Base-by-base conservation (phyloP, 1,140 invertebrate genomes). In the Centruroides sculpturatus region DNA sequence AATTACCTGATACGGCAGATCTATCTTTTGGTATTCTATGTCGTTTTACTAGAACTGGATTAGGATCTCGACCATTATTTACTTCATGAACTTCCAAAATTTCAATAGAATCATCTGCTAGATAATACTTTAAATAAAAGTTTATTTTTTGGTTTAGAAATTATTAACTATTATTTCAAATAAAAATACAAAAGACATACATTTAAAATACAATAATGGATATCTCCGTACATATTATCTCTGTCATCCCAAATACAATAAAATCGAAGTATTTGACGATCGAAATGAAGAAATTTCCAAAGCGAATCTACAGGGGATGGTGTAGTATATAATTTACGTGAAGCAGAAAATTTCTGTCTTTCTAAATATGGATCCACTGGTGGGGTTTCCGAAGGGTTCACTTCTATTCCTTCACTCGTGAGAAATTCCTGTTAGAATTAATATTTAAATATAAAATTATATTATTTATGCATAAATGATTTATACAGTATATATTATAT, bases 101-200 rank as follows among this genome's bases (percentile, higher is more conserved):
- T 62, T 86, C 80, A 55, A 92, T 78, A 0, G 83, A 87, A 69
- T 92, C 85, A 71, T 92, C 86, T 53, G 80, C 80, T 11, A 92
- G 73, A 71, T 85, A 89, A 72, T 89, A 92, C 68, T 83, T 41
- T 41, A 71, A 59, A 89, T 52, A 71, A 77, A 57, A 47, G 81
- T 77, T 6, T 8, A 41, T 41, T 23, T 23, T 23, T 23, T 23
- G 1, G 23, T 23, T 23, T 23, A 23, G 1, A 23, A 23, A 23
- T 23, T 23, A 23, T 23, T 23, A 23, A 23, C 2, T 23, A 41
- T 8, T 5, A 41, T 5, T 41, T 41, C 8, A 41, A 41, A 41
- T 41, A 41, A 41, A 41, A 41, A 23, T 23, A 41, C 41, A 8
- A 41, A 8, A 8, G 5, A 41, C 41, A 2, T 41, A 41, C 41